Conservation (phyloP, 2,888 invertebrate genomes). For the Orthosia gracilis region DNA sequence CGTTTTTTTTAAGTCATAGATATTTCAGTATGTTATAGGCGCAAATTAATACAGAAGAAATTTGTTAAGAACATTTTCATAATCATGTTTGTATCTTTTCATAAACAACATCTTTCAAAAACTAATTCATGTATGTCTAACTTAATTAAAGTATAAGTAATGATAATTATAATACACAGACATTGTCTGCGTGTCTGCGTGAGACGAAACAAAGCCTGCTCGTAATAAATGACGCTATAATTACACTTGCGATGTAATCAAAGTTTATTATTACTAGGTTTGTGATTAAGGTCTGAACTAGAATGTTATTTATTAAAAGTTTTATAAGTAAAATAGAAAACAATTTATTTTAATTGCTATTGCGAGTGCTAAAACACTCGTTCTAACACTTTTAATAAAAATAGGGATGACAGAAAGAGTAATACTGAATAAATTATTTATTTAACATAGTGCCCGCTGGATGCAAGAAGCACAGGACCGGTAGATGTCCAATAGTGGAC, state of each 20-base stretch:
- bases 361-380: no score
- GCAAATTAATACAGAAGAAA: no score
- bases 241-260: conserved; percentile 49
- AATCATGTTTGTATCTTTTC: no score
- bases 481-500: no score
- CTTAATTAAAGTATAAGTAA: conserved; percentile 36
- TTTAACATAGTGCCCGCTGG: no score
- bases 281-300: conserved; percentile 32
- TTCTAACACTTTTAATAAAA: neutral
- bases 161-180: conserved; percentile 15
- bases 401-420: neutral
- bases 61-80: neutral
- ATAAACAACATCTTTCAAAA: neutral
- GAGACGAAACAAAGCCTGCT: conserved; percentile 36
- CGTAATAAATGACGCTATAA: conserved; percentile 50
- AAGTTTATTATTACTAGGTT: conserved; percentile 41
- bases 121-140: conserved; percentile 12
- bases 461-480: no score
- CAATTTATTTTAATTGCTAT: neutral
- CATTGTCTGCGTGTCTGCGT: neutral
- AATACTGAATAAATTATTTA: neutral
- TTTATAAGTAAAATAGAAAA: neutral
- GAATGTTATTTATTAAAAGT: neutral
- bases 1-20: neutral
- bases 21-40: no score